Evolutionary conservation across 2,888 invertebrate genomes (phyloP).

Genomic region (Coecobrya sp.): DNA sequence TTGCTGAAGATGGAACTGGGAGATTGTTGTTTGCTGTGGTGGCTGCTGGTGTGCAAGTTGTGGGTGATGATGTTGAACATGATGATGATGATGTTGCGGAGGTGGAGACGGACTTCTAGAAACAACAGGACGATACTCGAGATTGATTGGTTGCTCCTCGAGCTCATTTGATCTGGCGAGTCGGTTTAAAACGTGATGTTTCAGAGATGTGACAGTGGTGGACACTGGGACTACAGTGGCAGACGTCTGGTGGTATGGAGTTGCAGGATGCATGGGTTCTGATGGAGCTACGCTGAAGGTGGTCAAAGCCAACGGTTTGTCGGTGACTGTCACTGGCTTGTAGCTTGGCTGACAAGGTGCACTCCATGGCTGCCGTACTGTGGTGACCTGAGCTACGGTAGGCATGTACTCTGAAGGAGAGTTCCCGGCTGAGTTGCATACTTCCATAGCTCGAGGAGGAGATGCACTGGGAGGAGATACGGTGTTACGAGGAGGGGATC

Average conservation of each 20-base stretch:
- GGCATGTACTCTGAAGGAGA: constrained; percentile 67
- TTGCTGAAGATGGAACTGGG: constrained; percentile 84
- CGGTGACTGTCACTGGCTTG: constrained; percentile 34
- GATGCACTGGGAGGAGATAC: constrained; percentile 88
- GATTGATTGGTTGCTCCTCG: constrained; percentile 86
- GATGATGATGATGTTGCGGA: constrained; percentile 65
- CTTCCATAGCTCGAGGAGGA: constrained; percentile 88
- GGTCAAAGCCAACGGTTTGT: constrained; percentile 56
- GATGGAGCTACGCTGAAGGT: constrained; percentile 34
- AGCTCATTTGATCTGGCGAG: constrained; percentile 83
- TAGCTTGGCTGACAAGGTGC: constrained; percentile 42
- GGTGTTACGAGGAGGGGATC: constrained; percentile 82
- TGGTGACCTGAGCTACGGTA: constrained; percentile 35
- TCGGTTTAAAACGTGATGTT: constrained; percentile 85
- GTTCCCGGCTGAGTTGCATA: constrained; percentile 81
- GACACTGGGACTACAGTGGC: constrained; percentile 78
- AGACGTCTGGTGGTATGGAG: constrained; percentile 62
- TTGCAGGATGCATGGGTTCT: constrained; percentile 29
- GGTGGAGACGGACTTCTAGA: constrained; percentile 83
- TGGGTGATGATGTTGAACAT: constrained; percentile 66
- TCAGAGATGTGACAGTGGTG: constrained; percentile 85
- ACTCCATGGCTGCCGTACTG: constrained; percentile 43
- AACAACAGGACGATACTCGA: constrained; percentile 85
- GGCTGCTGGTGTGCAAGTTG: constrained; percentile 61
- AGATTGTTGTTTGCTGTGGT: constrained; percentile 72